Percentiles rank a stretch among this genome's conserved stretches.
phyloP scores from a whole-genome alignment of 2,888 invertebrate species.

The Himalopsyche tibetana region DNA sequence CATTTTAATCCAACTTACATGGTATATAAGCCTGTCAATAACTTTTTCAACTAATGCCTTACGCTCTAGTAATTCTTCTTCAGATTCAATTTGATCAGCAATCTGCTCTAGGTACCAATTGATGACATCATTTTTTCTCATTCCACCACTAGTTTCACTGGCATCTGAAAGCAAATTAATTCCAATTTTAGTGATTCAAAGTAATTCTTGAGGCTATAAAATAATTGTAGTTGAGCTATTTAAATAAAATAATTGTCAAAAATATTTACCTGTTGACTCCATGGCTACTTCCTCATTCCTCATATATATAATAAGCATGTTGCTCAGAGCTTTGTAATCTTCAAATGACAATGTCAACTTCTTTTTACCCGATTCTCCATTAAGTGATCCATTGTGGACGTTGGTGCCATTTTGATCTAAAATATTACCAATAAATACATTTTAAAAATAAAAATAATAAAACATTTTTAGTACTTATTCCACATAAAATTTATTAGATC shows the following conservation, averaged over 20 bases:
- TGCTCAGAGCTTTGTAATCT: slow-evolving; percentile 94
- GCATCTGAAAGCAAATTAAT: slow-evolving; percentile 68
- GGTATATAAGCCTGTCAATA: slow-evolving; percentile 91
- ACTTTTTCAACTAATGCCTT: slow-evolving; percentile 96
- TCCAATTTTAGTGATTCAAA: no score
- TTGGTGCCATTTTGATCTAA: slow-evolving; percentile 60
- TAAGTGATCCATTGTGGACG: slow-evolving; percentile 61
- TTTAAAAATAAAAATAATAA: no score
- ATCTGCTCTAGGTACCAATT: slow-evolving; percentile 96
- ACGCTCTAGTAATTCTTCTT: slow-evolving; percentile 91
- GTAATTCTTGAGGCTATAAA: no score
- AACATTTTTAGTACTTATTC: no score
- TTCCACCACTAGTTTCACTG: slow-evolving; percentile 83
- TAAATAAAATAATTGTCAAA: slow-evolving; percentile 9
- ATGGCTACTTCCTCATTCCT: slow-evolving; percentile 86
- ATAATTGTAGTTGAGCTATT: no score
- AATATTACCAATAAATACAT: slow-evolving; percentile 46
- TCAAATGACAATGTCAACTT: slow-evolving; percentile 92
- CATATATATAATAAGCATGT: slow-evolving; percentile 94
- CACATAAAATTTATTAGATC: no score
- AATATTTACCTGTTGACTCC: slow-evolving; percentile 77
- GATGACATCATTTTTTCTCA: slow-evolving; percentile 88
- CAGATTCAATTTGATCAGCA: slow-evolving; percentile 91
- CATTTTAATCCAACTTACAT: slow-evolving; percentile 76
- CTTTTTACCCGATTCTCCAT: slow-evolving; percentile 77